A percentile compares a stretch with the other conserved stretches of the same genome.
Conservation (phyloP, 2,113 vertebrate species). For the Merops nubicus region DNA sequence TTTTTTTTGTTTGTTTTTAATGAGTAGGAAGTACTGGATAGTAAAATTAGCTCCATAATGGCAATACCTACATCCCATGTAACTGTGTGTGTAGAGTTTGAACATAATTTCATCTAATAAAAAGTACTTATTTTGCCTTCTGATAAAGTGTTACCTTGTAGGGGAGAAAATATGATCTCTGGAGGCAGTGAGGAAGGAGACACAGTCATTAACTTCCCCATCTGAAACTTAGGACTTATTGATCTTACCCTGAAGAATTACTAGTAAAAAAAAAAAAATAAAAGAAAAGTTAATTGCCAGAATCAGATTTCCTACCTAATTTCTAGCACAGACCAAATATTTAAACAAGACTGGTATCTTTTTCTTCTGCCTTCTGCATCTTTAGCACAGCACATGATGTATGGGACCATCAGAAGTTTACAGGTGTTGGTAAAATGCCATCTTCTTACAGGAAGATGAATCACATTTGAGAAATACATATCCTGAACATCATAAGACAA, state of each 20-base stretch:
- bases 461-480: not conserved
- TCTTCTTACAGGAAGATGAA: not conserved
- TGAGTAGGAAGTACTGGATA: not conserved
- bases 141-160: rapidly evolving
- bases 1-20: not conserved
- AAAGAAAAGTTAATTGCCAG: not conserved
- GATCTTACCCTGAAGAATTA: not conserved
- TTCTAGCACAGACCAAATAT: not conserved
- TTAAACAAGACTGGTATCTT: not conserved
- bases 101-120: not conserved
- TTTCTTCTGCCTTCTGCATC: not conserved
- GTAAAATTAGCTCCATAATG: not conserved
- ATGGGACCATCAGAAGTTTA: not conserved
- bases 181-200: not conserved
- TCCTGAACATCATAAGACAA: not conserved
- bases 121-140: not conserved
- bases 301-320: not conserved
- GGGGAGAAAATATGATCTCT: not conserved
- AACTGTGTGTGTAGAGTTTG: not conserved
- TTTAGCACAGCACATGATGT: not conserved
- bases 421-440: not conserved
- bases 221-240: not conserved
- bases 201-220: rapidly evolving
- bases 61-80: not conserved
- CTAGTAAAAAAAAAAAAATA: not conserved